These are phyloP conservation scores for Drosophila demipolita DNA, from an alignment of 2,888 invertebrate species.

Conservation along the genomic window DNA sequence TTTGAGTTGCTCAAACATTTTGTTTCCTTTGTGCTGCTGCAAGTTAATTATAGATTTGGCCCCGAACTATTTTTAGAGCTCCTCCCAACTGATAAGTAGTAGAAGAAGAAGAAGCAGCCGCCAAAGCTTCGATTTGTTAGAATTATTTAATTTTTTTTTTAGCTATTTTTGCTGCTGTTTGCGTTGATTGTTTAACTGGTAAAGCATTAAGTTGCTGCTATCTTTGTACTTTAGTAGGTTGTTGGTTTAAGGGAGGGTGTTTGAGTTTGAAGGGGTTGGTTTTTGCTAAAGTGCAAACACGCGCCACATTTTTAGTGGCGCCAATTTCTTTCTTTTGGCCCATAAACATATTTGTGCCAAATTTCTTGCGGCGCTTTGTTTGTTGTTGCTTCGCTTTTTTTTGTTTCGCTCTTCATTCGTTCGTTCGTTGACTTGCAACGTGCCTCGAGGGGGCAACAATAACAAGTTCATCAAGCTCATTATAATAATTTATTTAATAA, in stretches of 20 bases:
- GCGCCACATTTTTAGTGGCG: constrained; percentile 60
- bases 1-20: constrained; percentile 43
- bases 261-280: not conserved
- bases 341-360: constrained; percentile 63
- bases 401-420: constrained; percentile 6
- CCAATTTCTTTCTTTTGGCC: constrained; percentile 43
- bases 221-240: not conserved
- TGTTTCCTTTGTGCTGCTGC: constrained; percentile 30
- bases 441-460: constrained; percentile 34
- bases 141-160: constrained; percentile 5
- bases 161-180: constrained; percentile 30
- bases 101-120: not conserved
- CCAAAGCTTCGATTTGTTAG: constrained; percentile 11
- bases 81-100: not conserved
- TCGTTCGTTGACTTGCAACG: constrained; percentile 71
- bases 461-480: constrained; percentile 50
- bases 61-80: constrained; percentile 45
- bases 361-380: constrained; percentile 34
- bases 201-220: not conserved
- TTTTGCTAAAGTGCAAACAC: constrained; percentile 74
- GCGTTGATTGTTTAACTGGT: not conserved
- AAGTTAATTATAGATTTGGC: constrained; percentile 33
- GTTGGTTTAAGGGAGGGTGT: no score
- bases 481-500: constrained; percentile 81
- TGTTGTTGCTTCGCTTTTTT: constrained; percentile 35